Evolutionary conservation across 2,113 vertebrate species (phyloP).

Genomic region (Pluvianellus socialis): DNA sequence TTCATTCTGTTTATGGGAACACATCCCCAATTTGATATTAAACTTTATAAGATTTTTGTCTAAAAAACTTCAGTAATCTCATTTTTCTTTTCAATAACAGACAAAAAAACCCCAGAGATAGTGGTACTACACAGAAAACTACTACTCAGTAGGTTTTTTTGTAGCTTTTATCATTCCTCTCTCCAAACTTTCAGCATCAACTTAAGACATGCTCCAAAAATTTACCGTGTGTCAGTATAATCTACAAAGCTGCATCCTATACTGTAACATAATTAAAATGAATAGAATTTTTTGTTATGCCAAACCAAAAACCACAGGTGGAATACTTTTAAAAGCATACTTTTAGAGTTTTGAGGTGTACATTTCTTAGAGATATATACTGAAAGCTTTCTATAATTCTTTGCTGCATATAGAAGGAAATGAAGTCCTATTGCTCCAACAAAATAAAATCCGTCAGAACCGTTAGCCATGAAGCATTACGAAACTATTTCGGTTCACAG

Average conservation of each 20-base stretch:
- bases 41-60: neutral
- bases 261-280: neutral
- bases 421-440: neutral
- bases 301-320: neutral
- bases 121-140: neutral
- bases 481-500: conserved; percentile 25
- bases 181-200: neutral
- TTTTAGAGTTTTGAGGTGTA: neutral
- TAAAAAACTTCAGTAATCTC: neutral
- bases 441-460: neutral
- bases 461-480: neutral
- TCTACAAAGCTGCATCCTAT: neutral
- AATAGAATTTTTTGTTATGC: neutral
- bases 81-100: neutral
- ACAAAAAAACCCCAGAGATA: neutral
- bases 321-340: neutral
- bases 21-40: neutral
- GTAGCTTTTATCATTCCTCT: neutral
- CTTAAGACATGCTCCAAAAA: neutral
- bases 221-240: neutral
- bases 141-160: neutral
- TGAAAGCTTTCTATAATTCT: neutral
- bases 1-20: neutral
- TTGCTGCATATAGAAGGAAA: neutral
- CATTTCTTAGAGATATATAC: neutral